Percentiles rank a stretch among this genome's conserved stretches.
Conservation (phyloP, 92 coral and sea anemone genomes). For the Chrysogorgia sp. region DNA sequence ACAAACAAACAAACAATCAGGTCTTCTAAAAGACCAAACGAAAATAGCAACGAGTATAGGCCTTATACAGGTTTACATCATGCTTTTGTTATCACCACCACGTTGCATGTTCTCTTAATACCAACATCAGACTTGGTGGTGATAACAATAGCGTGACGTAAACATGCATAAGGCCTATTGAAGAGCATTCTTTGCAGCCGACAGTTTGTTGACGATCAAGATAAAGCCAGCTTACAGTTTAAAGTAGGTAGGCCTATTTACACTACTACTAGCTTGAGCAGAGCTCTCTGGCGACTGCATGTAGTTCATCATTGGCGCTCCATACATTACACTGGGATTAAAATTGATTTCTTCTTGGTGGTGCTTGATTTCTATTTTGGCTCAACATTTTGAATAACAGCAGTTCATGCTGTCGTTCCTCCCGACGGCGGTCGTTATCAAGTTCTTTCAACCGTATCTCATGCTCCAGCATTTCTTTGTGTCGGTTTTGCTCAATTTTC, state of each 20-base stretch:
- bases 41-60: too few species aligned
- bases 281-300: conserved; percentile 25
- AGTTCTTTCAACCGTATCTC: conserved; percentile 51
- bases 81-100: too few species aligned
- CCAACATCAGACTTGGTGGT: too few species aligned
- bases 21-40: too few species aligned
- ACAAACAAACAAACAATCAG: too few species aligned
- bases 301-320: background rate
- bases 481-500: conserved; percentile 50
- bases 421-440: conserved; percentile 54
- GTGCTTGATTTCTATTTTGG: conserved; percentile 50
- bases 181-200: too few species aligned
- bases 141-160: too few species aligned
- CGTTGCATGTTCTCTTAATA: too few species aligned
- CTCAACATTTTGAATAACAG: conserved; percentile 49
- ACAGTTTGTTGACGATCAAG: too few species aligned
- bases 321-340: conserved; percentile 21
- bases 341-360: conserved; percentile 39
- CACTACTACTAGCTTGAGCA: conserved; percentile 43
- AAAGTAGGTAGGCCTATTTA: conserved; percentile 20
- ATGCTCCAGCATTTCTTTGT: conserved; percentile 52
- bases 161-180: too few species aligned
- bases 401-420: conserved; percentile 60
- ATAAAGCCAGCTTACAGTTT: background rate
- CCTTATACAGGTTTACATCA: too few species aligned